Conservation (phyloP, 2,888 invertebrate species). For the Abrostola tripartita region DNA sequence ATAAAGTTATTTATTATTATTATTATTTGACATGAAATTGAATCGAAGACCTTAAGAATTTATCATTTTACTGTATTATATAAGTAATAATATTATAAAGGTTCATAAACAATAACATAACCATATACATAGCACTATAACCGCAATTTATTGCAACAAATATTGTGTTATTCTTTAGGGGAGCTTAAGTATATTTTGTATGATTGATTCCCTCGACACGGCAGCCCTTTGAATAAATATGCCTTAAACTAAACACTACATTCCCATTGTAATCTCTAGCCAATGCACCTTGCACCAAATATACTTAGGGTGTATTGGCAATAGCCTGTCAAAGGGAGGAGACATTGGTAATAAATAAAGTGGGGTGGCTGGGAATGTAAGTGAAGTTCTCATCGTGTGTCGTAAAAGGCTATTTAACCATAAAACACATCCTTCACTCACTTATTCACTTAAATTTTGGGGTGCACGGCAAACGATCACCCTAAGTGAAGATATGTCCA, state of each 20-base stretch:
- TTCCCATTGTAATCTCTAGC: slow-evolving; percentile 67
- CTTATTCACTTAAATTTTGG: not conserved
- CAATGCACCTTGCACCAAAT: slow-evolving; percentile 61
- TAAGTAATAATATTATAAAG: too few species aligned
- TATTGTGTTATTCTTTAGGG: slow-evolving; percentile 27
- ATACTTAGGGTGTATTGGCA: slow-evolving; percentile 59
- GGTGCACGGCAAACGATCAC: not conserved
- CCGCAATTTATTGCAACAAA: slow-evolving; percentile 20
- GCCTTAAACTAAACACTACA: slow-evolving; percentile 70
- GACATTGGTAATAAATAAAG: slow-evolving; percentile 23
- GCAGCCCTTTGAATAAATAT: slow-evolving; percentile 67
- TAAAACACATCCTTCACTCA: slow-evolving; percentile 2
- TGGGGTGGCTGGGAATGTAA: slow-evolving; percentile 13
- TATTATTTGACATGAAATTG: too few species aligned
- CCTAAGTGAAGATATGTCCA: too few species aligned
- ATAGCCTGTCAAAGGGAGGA: slow-evolving; percentile 27
- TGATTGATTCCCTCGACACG: slow-evolving; percentile 48
- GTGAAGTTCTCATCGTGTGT: not conserved
- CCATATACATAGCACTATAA: not conserved
- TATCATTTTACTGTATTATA: too few species aligned
- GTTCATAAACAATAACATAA: too few species aligned
- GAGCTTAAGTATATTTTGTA: slow-evolving; percentile 36
- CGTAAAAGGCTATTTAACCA: not conserved
- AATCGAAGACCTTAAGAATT: too few species aligned
- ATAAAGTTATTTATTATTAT: too few species aligned